phyloP scores from a whole-genome alignment of 2,797 vertebrate genomes.

The Thamnophis elegans region DNA sequence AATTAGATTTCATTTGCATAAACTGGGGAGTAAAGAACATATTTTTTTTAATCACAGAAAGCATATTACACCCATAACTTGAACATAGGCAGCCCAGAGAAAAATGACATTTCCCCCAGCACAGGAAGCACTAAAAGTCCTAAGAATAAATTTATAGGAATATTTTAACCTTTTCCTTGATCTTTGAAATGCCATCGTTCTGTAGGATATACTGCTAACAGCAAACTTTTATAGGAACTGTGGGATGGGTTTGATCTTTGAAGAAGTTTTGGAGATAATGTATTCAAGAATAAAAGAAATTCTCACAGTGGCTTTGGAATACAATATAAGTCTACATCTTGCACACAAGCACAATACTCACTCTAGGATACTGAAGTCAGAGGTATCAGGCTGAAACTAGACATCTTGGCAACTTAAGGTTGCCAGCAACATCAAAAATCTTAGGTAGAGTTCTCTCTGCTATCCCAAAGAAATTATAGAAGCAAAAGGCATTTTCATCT shows the following conservation, averaged over 20 bases:
- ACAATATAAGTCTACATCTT: slow-evolving; percentile 34
- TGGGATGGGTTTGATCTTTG: slow-evolving; percentile 75
- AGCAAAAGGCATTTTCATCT: background rate
- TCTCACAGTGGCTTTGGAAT: slow-evolving; percentile 28
- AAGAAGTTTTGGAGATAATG: slow-evolving; percentile 72
- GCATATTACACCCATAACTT: slow-evolving; percentile 48
- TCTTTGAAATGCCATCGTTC: slow-evolving; percentile 88
- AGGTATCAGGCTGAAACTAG: background rate
- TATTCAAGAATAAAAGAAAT: slow-evolving; percentile 59
- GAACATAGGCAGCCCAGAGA: slow-evolving; percentile 48
- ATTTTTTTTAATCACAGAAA: slow-evolving; percentile 47
- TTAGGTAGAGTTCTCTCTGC: background rate
- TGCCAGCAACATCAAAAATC: background rate
- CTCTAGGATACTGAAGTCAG: background rate
- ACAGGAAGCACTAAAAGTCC: slow-evolving; percentile 75
- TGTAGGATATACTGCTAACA: slow-evolving; percentile 77
- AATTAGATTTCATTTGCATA: slow-evolving; percentile 56
- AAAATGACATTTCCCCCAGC: slow-evolving; percentile 74
- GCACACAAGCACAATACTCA: background rate
- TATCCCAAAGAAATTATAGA: background rate
- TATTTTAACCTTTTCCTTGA: slow-evolving; percentile 90
- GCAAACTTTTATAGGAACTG: slow-evolving; percentile 82
- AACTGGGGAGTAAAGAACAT: slow-evolving; percentile 24
- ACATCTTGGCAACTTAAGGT: background rate
- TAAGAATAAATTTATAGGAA: slow-evolving; percentile 82